Evolutionary conservation across 2,113 vertebrate species (phyloP).

Genomic region (Bos taurus): ARS-UCD2.0 NC_037333.1:42305001-42305500

Average conservation of each 20-base stretch:
- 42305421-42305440: background rate
- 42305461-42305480: background rate
- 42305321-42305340: background rate
- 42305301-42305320: background rate
- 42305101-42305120: slow-evolving; percentile 18
- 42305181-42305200: background rate
- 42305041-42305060: background rate
- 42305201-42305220: background rate
- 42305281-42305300: background rate
- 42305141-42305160: slow-evolving; percentile 28
- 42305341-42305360: background rate
- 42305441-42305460: background rate
- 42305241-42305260: background rate
- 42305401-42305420: background rate
- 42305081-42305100: background rate
- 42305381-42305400: background rate
- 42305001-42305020: background rate
- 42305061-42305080: background rate
- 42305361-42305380: background rate
- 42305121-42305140: background rate
- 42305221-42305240: background rate
- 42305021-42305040: background rate
- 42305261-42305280: background rate
- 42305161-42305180: background rate
- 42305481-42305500: background rate